A percentile compares a stretch with the other conserved stretches of the same genome.
phyloP scores from a whole-genome alignment of 2,797 vertebrate genomes.

The Tenualosa ilisha region DNA sequence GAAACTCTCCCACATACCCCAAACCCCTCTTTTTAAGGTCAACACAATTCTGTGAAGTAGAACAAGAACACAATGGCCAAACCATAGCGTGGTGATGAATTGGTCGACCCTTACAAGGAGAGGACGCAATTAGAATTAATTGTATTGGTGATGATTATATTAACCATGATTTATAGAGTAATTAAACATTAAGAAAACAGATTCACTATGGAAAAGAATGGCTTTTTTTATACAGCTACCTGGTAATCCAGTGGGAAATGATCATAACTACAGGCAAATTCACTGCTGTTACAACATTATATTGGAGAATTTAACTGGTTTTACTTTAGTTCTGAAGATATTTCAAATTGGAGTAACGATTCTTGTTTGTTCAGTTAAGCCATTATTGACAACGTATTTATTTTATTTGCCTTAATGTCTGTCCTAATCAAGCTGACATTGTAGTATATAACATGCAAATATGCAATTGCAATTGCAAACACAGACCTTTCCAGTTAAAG shows the following conservation, averaged over 20 bases:
- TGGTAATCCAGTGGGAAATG: not conserved
- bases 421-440: too few relatives aligned
- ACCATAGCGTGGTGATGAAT: constrained; percentile 59
- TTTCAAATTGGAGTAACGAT: not conserved
- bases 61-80: constrained; percentile 20
- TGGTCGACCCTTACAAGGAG: constrained; percentile 48
- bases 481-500: too few relatives aligned
- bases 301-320: not conserved
- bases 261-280: not conserved
- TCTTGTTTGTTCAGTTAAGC: too few relatives aligned
- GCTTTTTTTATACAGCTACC: not conserved
- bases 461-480: too few relatives aligned
- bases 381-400: too few relatives aligned
- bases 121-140: constrained; percentile 57
- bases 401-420: too few relatives aligned
- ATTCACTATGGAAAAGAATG: constrained; percentile 31
- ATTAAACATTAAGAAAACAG: constrained; percentile 64
- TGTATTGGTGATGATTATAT: constrained; percentile 55
- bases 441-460: too few relatives aligned
- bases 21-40: constrained; percentile 54
- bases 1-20: constrained; percentile 56
- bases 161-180: constrained; percentile 67
- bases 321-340: not conserved
- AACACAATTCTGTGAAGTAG: constrained; percentile 36
- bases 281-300: not conserved